phyloP scores from a whole-genome alignment of 2,888 invertebrate species.

The Drosophila macrospina region DNA sequence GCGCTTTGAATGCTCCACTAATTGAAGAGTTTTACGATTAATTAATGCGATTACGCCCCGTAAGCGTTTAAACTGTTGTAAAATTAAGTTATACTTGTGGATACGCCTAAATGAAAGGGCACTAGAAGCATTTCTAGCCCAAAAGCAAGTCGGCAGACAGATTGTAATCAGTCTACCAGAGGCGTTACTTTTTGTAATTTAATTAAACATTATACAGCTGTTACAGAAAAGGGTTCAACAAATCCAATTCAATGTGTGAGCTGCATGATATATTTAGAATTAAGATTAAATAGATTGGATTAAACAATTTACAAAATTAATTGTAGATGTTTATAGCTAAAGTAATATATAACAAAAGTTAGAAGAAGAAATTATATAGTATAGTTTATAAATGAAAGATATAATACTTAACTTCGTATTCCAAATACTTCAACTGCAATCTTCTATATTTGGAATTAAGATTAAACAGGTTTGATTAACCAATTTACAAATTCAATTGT shows the following conservation, averaged over 20 bases:
- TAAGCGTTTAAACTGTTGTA: slow-evolving; percentile 40
- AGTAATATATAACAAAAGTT: too few species aligned
- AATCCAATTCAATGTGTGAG: slow-evolving; percentile 1
- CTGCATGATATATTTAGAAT: neutral
- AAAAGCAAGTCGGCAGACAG: slow-evolving; percentile 2
- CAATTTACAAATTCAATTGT: too few species aligned
- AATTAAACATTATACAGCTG: slow-evolving; percentile 33
- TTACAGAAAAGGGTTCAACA: neutral
- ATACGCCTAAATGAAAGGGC: slow-evolving; percentile 12
- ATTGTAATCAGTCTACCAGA: slow-evolving; percentile 19
- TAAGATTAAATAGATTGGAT: neutral
- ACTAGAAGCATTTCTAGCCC: neutral
- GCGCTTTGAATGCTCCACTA: slow-evolving; percentile 69
- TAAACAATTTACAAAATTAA: too few species aligned
- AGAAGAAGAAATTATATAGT: too few species aligned
- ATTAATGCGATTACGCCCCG: slow-evolving; percentile 71
- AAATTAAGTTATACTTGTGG: slow-evolving; percentile 69
- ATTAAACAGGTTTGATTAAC: too few species aligned
- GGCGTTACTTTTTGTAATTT: slow-evolving; percentile 42
- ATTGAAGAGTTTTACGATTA: slow-evolving; percentile 72
- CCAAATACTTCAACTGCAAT: too few species aligned
- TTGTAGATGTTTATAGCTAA: too few species aligned
- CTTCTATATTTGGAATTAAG: too few species aligned
- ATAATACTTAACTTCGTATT: too few species aligned
- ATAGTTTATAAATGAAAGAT: too few species aligned